Percentiles rank a stretch among this genome's conserved stretches.
Conservation (phyloP, 1,140 invertebrate genomes). For the Drosophila serrata region DNA sequence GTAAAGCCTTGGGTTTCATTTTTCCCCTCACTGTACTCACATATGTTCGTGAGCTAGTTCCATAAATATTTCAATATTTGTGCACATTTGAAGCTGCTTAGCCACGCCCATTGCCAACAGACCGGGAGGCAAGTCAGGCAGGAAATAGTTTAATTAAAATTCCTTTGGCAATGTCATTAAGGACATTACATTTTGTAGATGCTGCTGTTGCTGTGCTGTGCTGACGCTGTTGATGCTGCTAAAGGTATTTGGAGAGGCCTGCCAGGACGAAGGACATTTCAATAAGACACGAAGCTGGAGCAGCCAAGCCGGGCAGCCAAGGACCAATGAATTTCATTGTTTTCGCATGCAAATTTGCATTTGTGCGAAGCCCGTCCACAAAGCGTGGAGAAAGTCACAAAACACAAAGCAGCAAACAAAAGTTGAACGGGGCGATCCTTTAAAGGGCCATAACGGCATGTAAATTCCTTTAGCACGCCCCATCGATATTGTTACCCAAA, state of each 20-base stretch:
- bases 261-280: conserved; percentile 56
- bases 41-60: conserved; percentile 40
- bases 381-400: conserved; percentile 61
- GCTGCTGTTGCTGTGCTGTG: conserved; percentile 25
- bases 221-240: conserved; percentile 20
- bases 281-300: conserved; percentile 44
- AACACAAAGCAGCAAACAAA: conserved; percentile 49
- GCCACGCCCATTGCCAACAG: conserved; percentile 46
- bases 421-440: conserved; percentile 67
- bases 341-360: conserved; percentile 76
- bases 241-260: conserved; percentile 47
- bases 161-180: conserved; percentile 78
- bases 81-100: conserved; percentile 79
- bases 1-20: neutral
- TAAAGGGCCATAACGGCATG: conserved; percentile 66
- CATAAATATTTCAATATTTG: conserved; percentile 83
- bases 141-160: conserved; percentile 84
- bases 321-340: conserved; percentile 69
- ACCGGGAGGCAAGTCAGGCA: conserved; percentile 42
- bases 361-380: conserved; percentile 57
- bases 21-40: conserved; percentile 17
- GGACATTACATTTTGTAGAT: conserved; percentile 68
- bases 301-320: conserved; percentile 16
- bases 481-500: conserved; percentile 64
- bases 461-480: conserved; percentile 65